These are phyloP conservation scores for Crocidura indochinensis DNA, from an alignment of 2,797 vertebrate species.

Conservation along the genomic window DNA sequence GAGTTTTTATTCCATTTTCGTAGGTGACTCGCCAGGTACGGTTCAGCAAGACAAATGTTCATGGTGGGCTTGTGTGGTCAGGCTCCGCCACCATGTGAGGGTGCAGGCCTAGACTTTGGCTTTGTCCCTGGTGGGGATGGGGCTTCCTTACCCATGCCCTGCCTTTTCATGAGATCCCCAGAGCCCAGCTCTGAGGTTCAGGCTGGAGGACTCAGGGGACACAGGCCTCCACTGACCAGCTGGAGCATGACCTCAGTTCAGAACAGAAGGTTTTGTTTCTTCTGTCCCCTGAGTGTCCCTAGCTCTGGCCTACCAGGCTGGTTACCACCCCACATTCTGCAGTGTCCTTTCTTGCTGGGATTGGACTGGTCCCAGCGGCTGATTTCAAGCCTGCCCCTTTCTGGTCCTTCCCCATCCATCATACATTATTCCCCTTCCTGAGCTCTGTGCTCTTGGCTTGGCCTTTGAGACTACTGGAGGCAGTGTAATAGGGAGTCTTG, in stretches of 20 bases:
- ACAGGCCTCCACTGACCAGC: background rate
- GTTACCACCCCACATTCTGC: background rate
- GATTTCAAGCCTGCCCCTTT: background rate
- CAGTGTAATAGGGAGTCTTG: fast-evolving
- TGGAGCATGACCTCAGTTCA: background rate
- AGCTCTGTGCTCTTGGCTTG: background rate
- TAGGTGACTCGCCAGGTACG: background rate
- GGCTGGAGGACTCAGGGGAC: background rate
- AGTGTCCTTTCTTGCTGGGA: background rate
- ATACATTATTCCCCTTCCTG: no score
- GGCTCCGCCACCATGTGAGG: background rate
- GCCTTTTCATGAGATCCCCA: background rate
- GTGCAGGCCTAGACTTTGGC: background rate
- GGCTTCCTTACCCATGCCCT: background rate
- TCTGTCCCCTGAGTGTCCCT: background rate
- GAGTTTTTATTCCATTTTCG: constrained; percentile 71
- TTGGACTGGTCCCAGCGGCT: background rate
- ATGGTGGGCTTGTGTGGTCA: background rate
- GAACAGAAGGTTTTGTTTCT: background rate
- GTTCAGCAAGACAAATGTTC: constrained; percentile 59
- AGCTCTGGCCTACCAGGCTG: background rate
- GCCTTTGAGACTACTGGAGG: background rate
- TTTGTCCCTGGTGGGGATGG: background rate
- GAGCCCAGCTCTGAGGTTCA: background rate
- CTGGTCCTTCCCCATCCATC: background rate